Conservation (phyloP, 1,140 invertebrate genomes). For the Coboldia fuscipes region DNA sequence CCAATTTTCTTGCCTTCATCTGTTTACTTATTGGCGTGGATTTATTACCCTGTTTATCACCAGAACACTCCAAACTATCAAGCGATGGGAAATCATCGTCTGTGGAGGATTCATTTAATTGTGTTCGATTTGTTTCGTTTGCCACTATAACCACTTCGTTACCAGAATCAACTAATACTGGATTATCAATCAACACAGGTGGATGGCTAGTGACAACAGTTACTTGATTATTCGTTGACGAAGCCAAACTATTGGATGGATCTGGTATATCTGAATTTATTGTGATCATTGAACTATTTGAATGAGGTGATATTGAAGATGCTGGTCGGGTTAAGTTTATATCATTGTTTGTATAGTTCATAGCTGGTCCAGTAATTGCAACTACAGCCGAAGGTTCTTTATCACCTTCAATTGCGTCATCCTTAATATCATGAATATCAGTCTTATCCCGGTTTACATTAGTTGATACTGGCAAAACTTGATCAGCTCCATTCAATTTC, state of each 20-base stretch:
- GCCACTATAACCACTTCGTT: conserved; percentile 57
- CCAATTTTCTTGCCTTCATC: conserved; percentile 36
- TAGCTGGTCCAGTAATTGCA: background rate
- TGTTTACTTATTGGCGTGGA: no score
- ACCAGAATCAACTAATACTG: conserved; percentile 7
- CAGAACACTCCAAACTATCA: conserved; percentile 49
- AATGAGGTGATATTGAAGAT: background rate
- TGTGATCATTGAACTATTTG: conserved; percentile 32
- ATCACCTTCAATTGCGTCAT: no score
- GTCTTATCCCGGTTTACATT: no score
- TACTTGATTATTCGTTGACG: conserved; percentile 51
- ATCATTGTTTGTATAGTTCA: background rate
- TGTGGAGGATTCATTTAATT: conserved; percentile 35
- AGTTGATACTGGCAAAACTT: no score
- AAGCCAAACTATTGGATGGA: conserved; percentile 41
- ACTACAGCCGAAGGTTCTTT: background rate
- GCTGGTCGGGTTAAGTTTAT: background rate
- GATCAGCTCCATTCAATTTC: no score
- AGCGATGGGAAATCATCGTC: conserved; percentile 50
- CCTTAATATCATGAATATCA: no score
- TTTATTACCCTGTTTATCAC: no score
- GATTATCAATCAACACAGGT: conserved; percentile 41
- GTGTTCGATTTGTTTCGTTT: conserved; percentile 48
- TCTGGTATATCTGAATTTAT: conserved; percentile 31
- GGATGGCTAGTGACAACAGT: conserved; percentile 63